phyloP scores from a whole-genome alignment of 1,140 invertebrate genomes.

The Micrasema longulum region DNA sequence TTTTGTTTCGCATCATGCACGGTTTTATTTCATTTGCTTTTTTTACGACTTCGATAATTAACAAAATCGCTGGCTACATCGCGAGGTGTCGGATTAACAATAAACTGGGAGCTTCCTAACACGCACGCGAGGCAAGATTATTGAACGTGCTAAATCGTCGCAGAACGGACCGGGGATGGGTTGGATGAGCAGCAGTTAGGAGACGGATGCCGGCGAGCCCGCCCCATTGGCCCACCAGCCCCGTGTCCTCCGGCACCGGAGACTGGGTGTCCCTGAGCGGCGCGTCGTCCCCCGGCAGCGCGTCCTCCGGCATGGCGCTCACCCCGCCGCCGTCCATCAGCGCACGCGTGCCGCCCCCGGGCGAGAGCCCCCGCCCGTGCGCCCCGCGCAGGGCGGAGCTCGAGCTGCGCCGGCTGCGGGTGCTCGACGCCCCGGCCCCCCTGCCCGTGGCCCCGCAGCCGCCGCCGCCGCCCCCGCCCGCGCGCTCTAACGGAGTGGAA shows the following conservation, averaged over 20 bases:
- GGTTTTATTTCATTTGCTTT: constrained; percentile 5
- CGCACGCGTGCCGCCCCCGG: not conserved
- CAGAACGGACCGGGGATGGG: not conserved
- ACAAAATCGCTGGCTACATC: not conserved
- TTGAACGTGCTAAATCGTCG: constrained; percentile 12
- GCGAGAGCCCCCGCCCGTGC: constrained; percentile 47
- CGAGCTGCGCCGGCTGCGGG: constrained; percentile 47
- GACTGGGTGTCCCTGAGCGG: constrained; percentile 28
- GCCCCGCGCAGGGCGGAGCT: constrained; percentile 51
- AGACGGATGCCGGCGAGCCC: constrained; percentile 26
- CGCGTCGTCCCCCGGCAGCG: constrained; percentile 18
- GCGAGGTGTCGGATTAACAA: constrained; percentile 21
- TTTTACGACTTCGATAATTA: not conserved
- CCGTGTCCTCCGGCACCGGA: constrained; percentile 25
- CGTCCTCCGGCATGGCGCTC: not conserved
- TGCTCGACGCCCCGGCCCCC: constrained; percentile 50
- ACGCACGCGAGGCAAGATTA: not conserved
- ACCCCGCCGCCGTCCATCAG: not conserved
- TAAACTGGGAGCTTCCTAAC: constrained; percentile 5
- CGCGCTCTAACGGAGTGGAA: constrained; percentile 38
- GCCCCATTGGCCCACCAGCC: constrained; percentile 8
- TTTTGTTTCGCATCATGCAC: not conserved
- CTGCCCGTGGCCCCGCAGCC: constrained; percentile 37
- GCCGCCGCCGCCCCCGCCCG: constrained; percentile 38
- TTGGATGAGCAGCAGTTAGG: constrained; percentile 8